Evolutionary conservation across 2,113 vertebrate genomes (phyloP).

Genomic region (Aix galericulata): DNA sequence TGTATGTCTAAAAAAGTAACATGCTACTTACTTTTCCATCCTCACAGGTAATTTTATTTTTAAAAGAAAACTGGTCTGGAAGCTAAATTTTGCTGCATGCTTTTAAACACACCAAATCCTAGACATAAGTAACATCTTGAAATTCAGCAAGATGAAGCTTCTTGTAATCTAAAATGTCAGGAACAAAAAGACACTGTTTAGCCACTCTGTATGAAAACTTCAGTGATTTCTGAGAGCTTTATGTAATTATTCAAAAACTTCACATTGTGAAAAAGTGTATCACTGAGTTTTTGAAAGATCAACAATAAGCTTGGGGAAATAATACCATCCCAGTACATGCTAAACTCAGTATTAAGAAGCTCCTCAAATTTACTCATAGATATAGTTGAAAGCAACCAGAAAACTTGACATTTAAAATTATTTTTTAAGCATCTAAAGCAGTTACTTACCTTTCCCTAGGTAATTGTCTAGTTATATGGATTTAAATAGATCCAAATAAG

Average conservation of each 20-base stretch:
- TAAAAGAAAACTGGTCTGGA: neutral
- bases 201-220: neutral
- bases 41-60: neutral
- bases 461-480: neutral
- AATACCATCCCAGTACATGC: neutral
- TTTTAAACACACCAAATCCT: neutral
- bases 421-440: fast-evolving
- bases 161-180: neutral
- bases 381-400: neutral
- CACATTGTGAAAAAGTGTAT: neutral
- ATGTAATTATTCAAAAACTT: neutral
- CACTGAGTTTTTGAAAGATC: neutral
- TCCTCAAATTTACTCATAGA: neutral
- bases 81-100: neutral
- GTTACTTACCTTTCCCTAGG: neutral
- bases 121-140: neutral
- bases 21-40: neutral
- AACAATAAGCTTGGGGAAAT: neutral
- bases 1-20: neutral
- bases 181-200: neutral
- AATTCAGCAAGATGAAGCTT: neutral
- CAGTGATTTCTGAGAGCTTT: neutral
- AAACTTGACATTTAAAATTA: neutral
- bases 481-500: neutral
- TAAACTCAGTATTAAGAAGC: neutral